Base-by-base conservation (phyloP, 1,140 invertebrate genomes). In the Drosophila burlai region DNA sequence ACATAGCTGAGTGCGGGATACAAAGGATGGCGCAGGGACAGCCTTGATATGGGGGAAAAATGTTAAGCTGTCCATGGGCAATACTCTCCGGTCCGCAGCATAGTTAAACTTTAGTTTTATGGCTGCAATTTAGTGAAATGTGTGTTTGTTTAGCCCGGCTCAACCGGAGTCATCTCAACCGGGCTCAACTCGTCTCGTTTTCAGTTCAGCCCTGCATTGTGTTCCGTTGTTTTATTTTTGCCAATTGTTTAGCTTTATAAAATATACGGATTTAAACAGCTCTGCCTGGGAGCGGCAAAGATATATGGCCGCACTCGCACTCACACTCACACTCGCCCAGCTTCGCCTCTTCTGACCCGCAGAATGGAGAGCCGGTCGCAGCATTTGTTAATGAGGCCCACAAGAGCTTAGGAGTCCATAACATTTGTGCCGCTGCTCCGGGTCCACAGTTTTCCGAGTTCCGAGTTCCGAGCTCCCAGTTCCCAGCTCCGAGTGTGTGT, bases 81-180 rank as follows among this genome's bases (percentile, higher is more conserved):
- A 80, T 80, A 62, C 58, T 26, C 55, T 36, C 49, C 49, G 63
- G 47, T 71, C 63, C 67, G 67, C 49, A 68, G 64, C 68, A 67
- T 80, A 81, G 84, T 89, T 89, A 90, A 89, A 89, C 75, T 89
- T 90, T 90, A 89, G 85, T 89, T 89, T 89, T 91, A 89, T 89
- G 64, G 79, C 81, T 85, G 81, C 86, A 89, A 89, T 89, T 89
- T 89, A 80, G 64, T 87, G 71, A 90, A 89, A 89, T 90, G 81
- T 84, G 36, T 76, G 81, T 65, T 76, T 83, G 65, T 62, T 72
- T 78, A 82, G 57, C 74, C 63, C 38, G 40, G 65, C 75, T 76
- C 54, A 40, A 47, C 60, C 60, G 60, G 45, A 65, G 58, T 75
- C 71, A 63, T 75, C 74, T 62, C 54, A 40, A 57, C 49, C 36